These are phyloP conservation scores for Tokudaia muenninki DNA, from an alignment of 2,797 vertebrate genomes.

Conservation along the genomic window DNA sequence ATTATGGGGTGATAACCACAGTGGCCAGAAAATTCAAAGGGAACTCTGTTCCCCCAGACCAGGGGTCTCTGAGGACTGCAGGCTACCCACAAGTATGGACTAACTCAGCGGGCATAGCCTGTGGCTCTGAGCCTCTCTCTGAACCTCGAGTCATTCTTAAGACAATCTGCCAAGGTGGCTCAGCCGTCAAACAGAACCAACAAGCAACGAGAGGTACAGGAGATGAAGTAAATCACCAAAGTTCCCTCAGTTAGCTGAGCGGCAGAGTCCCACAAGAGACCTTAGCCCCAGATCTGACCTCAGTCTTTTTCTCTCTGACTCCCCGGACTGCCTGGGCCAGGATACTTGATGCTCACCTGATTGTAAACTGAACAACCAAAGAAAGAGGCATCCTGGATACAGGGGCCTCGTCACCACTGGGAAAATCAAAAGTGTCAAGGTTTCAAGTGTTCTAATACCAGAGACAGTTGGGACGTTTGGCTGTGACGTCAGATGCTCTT, in stretches of 20 bases:
- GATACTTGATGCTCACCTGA: background rate
- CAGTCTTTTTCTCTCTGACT: background rate
- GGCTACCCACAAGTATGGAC: slow-evolving; percentile 34
- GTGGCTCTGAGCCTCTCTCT: background rate
- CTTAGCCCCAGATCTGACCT: background rate
- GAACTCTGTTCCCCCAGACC: slow-evolving; percentile 84
- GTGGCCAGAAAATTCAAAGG: slow-evolving; percentile 82
- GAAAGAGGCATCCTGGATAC: background rate
- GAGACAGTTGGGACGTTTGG: background rate
- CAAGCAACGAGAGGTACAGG: background rate
- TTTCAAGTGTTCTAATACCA: background rate
- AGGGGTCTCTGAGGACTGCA: background rate
- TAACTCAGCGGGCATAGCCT: background rate
- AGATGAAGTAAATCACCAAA: slow-evolving; percentile 9
- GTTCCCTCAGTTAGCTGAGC: background rate
- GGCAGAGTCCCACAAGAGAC: background rate
- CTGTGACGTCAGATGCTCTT: background rate
- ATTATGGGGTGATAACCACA: slow-evolving; percentile 84
- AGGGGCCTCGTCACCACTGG: background rate
- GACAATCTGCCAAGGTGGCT: background rate
- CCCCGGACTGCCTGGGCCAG: background rate
- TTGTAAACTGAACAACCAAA: background rate
- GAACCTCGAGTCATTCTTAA: slow-evolving; percentile 31
- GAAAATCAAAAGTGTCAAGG: background rate
- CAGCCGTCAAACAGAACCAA: background rate